Evolutionary conservation across 1,140 invertebrate species (phyloP), one percentile per base, ranked within the genome.

Genomic region (Drosophila prosaltans): DNA sequence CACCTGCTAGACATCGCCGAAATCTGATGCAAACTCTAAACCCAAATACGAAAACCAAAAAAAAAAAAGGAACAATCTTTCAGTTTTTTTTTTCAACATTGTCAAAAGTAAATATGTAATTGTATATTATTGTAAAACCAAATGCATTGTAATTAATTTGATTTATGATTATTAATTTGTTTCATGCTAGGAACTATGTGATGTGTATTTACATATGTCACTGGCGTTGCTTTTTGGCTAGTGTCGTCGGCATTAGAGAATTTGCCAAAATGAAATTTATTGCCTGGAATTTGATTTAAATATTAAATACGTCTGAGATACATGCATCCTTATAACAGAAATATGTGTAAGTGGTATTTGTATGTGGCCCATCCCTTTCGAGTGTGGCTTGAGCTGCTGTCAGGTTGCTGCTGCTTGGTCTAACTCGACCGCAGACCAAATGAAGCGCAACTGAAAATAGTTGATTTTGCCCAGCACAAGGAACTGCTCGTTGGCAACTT

Each of bases 151-250:
- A 77, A 70, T 80, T 80, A 88, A 88, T 80, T 40, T 86, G 78
- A 86, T 86, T 82, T 86, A 86, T 80, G 72, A 55, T 72, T 82
- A 69, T 82, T 83, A 79, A 88, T 86, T 83, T 71, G 66, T 71
- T 79, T 80, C 57, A 78, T 39, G 16, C 66, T 48, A 66, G 60
- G 32, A 69, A 68, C 68, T 64, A 76, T 72, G 65, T 48, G 72
- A 40, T 65, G n/a, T 16, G 16, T 55, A 39, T 61, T 59, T 62
- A 43, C 63, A 48, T 30, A 66, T 43, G 24, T 63, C 71, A 63
- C 10, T 51, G 45, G 2, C 10, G 21, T 24, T 51, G 45, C 45
- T 51, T 24, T 51, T 36, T 51, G 24, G 45, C 24, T 51, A 16
- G 45, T 48, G 60, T 69, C 54, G 71, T 67, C 65, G 65, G 48